Evolutionary conservation across 2,113 vertebrate genomes (phyloP), one percentile per base, ranked within the genome.

Genomic region (Gymnobelideus leadbeateri): DNA sequence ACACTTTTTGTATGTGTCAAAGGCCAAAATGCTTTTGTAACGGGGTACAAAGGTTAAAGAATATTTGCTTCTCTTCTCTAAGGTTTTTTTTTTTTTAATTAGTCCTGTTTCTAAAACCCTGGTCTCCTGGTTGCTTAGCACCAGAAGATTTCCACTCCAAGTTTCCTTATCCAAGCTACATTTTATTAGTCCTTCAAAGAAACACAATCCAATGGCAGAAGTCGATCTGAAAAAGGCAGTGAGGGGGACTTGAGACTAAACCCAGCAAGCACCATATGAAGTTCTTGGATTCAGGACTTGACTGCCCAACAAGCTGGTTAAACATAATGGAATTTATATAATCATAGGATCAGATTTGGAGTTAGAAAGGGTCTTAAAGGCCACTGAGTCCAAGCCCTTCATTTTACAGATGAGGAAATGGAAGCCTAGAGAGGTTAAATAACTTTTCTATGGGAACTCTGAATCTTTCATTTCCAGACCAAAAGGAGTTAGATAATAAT

Each of bases 1-100:
- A 84, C 68, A 84, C 16, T 16, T 95, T 97, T 51, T 93, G 94
- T 51, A 3, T 90, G 91, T 93, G 95, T 93, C 96, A 94, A 91
- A n/a, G 97, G 91, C 52, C 91, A 94, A 3, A 95, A 96, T 91
- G 68, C 92, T 97, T 95, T 94, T 90, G 95, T 92, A 93, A 94
- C 77, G 8, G 31, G 43, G 94, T 50, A 1, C 95, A 97, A 97
- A 98, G 96, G 92, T 94, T 92, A 46, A 89, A 94, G 68, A 94
- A 91, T 52, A 84, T 91, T 92, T 94, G 51, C 92, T 53, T 91
- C 91, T 94, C 89, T 93, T 90, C 94, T 55, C 92, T 53, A 89
- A 92, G 84, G 90, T 28, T 94, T 50, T 51, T 89, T 24, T 89
- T 94, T 96, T 94, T 91, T 94, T 51, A 26, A 54, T 89, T 68